Conservation (phyloP, 2,113 vertebrate species). For the Rhadina sibilatrix region DNA sequence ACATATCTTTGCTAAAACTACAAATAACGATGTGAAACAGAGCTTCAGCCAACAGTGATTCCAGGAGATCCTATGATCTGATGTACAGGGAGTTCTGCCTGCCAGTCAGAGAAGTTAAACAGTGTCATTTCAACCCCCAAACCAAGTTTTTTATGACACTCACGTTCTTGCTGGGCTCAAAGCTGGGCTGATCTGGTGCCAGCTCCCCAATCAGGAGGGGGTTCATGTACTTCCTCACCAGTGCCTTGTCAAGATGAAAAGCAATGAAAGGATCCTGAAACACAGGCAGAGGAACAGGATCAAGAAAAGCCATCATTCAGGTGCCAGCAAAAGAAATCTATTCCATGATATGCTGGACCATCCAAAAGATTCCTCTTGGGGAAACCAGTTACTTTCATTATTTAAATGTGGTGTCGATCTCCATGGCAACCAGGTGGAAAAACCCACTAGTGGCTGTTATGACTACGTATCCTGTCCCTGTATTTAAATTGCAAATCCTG, state of each 20-base stretch:
- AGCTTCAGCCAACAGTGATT: background rate
- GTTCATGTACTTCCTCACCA: constrained; percentile 78
- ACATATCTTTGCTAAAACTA: background rate
- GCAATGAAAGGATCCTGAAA: constrained; percentile 81
- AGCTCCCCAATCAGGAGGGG: constrained; percentile 80
- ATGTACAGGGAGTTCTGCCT: background rate
- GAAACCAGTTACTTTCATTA: background rate
- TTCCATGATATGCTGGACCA: background rate
- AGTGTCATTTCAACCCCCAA: background rate
- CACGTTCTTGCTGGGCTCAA: constrained; percentile 81
- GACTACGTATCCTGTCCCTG: background rate
- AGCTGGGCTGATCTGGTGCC: constrained; percentile 77
- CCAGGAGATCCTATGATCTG: background rate
- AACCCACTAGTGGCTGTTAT: background rate
- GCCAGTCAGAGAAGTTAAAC: background rate
- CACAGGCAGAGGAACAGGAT: background rate
- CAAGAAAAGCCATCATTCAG: background rate
- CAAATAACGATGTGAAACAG: background rate
- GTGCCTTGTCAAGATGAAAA: constrained; percentile 77
- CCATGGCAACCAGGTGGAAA: background rate
- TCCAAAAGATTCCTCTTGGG: background rate
- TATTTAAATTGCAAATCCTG: background rate
- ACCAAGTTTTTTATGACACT: constrained; percentile 9
- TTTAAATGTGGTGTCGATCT: background rate
- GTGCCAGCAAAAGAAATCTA: background rate